Evolutionary conservation across 2,113 vertebrate species (phyloP), one percentile per base, ranked within the genome.

Genomic region (Chaenogobius annularis): DNA sequence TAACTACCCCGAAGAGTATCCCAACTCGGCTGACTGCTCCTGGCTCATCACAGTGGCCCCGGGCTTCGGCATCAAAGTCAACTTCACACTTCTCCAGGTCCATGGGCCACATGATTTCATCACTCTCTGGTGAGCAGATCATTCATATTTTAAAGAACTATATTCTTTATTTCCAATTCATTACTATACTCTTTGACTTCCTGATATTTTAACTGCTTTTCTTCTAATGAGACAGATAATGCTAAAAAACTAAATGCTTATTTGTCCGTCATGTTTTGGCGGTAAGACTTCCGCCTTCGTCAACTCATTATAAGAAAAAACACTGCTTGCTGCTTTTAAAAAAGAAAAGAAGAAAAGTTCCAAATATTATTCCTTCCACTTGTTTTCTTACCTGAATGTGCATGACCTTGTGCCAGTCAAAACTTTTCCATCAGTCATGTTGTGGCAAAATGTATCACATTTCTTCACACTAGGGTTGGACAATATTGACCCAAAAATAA

Each of bases 91-190:
- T 66, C 93, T 99, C 83, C 96, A 98, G 72, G 95, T 95, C 2
- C 97, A 98, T 23, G 95, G 95, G 54, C 96, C 95, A 0, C 96
- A 98, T 14, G 96, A 99, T 81, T 97, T 96, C 94, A 95, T 99
- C 92, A 97, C 96, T 0, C 79, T 98, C 72, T 98, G 98, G 98
- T 99, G 92, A 89, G 96, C 62, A 66, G 23, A n/a, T 54, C 50
- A 54, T n/a, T 20, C 7, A n/a, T 54, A 20, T 20, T n/a, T n/a
- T 20, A 54, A n/a, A 54, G 15, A 54, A 54, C 50, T n/a, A 20
- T 50, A 50, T 19, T 14, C 1, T 15, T 52, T 54, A 10, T 10
- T 54, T 54, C n/a, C 48, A n/a, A 17, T 48, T 15, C 12, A 17
- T 15, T 9, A 7, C 17, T 6, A 52, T n/a, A n/a, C 8, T 52